A percentile compares a stretch with the other conserved stretches of the same genome.
These are phyloP conservation scores for Drosophila sechellia DNA, from an alignment of 1,140 invertebrate species.

Conservation along the genomic window DNA sequence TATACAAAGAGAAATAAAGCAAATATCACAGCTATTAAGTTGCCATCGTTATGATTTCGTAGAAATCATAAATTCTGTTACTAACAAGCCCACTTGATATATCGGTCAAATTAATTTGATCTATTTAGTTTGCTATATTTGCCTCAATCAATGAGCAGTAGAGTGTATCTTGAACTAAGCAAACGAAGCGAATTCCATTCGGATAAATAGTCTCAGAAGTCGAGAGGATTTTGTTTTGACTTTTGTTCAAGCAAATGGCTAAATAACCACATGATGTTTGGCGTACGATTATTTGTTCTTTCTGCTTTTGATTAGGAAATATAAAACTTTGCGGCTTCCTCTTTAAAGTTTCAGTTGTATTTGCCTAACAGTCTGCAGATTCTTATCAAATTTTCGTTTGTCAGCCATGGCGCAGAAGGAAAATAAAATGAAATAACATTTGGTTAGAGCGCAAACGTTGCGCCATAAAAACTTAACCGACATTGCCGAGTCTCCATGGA, in stretches of 20 bases:
- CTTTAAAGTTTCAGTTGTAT: constrained; percentile 34
- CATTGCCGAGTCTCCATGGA: constrained; percentile 30
- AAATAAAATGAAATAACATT: constrained; percentile 48
- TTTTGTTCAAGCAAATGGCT: not conserved
- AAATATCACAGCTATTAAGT: not conserved
- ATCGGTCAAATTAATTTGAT: constrained; percentile 24
- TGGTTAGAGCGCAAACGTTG: constrained; percentile 32
- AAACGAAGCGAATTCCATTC: not conserved
- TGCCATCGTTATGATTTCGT: not conserved
- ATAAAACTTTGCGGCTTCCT: constrained; percentile 11
- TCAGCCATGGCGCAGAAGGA: constrained; percentile 42
- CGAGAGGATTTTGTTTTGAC: not conserved
- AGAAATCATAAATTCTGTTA: not conserved
- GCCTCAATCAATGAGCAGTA: not conserved
- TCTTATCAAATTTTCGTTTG: constrained; percentile 57
- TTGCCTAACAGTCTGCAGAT: constrained; percentile 42
- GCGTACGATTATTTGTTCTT: not conserved
- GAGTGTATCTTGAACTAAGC: too few relatives aligned
- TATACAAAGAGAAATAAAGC: not conserved
- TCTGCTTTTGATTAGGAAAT: not conserved
- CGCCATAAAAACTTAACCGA: constrained; percentile 46
- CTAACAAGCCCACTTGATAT: not conserved
- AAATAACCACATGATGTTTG: not conserved
- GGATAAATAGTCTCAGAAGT: not conserved
- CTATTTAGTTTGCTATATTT: constrained; percentile 8